phyloP scores from a whole-genome alignment of 1,140 invertebrate species.

The Belonocnema kinseyi region DNA sequence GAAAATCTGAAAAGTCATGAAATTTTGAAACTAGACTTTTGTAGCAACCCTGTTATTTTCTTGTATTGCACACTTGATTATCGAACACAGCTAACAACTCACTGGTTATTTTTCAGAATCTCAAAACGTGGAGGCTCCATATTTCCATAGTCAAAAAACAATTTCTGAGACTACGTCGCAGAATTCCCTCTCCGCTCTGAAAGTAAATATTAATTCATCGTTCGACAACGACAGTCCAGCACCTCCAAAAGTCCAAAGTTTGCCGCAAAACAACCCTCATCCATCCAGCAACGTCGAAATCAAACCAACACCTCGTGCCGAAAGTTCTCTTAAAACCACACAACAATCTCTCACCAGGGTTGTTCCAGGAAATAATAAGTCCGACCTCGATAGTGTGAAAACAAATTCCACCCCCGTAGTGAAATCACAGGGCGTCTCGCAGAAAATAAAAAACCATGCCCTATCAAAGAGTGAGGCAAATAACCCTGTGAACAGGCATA shows the following conservation, averaged over 20 bases:
- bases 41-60: too few relatives aligned
- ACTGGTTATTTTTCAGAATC: conserved; percentile 65
- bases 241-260: conserved; percentile 53
- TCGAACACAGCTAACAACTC: too few relatives aligned
- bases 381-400: conserved; percentile 59
- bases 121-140: conserved; percentile 66
- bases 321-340: conserved; percentile 48
- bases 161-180: conserved; percentile 52
- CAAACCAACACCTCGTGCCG: conserved; percentile 49
- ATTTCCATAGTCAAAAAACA: conserved; percentile 63
- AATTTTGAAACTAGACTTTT: too few relatives aligned
- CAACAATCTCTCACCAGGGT: conserved; percentile 57
- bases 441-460: conserved; percentile 69
- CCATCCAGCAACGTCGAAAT: conserved; percentile 50
- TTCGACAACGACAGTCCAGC: conserved; percentile 57
- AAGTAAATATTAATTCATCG: conserved; percentile 49
- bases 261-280: conserved; percentile 43
- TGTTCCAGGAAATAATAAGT: conserved; percentile 56
- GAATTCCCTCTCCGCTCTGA: conserved; percentile 45
- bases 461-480: conserved; percentile 54
- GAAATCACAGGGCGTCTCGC: conserved; percentile 56
- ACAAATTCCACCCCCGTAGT: conserved; percentile 38
- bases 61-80: too few relatives aligned
- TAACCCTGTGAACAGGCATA: conserved; percentile 61
- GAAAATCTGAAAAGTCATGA: too few relatives aligned